These are phyloP conservation scores for Macrosiphum euphorbiae DNA, from an alignment of 2,888 invertebrate genomes.

Conservation along the genomic window DNA sequence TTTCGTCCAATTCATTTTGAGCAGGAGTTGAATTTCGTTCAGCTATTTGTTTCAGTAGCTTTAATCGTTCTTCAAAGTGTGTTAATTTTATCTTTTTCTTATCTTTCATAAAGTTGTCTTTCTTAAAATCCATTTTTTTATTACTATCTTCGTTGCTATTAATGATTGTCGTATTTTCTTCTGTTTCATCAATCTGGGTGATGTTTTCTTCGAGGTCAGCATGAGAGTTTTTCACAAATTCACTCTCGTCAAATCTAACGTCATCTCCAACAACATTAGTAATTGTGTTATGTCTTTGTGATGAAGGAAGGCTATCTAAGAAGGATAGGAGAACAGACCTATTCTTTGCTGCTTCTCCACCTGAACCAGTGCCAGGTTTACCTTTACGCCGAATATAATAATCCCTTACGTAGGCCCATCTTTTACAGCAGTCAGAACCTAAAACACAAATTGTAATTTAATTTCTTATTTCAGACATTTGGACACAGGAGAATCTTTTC, in stretches of 20 bases:
- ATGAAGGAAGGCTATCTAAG: constrained; percentile 56
- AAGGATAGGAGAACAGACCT: constrained; percentile 57
- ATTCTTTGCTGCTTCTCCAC: constrained; percentile 47
- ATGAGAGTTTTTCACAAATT: constrained; percentile 20
- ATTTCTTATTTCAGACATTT: constrained; percentile 53
- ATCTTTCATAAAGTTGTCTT: constrained; percentile 52
- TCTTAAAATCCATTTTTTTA: constrained; percentile 43
- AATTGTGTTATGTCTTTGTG: constrained; percentile 45
- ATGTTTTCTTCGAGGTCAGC: constrained; percentile 47
- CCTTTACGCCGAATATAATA: constrained; percentile 45
- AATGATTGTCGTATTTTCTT: constrained; percentile 40
- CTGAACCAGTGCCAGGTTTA: constrained; percentile 45
- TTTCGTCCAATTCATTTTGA: constrained; percentile 51
- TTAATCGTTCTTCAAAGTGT: constrained; percentile 45
- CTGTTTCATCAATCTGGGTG: constrained; percentile 46
- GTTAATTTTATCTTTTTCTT: constrained; percentile 53
- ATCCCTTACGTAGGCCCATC: constrained; percentile 42
- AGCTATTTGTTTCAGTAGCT: constrained; percentile 44
- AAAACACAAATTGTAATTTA: constrained; percentile 51
- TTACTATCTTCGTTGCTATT: constrained; percentile 45
- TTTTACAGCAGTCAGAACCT: constrained; percentile 47
- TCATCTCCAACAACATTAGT: constrained; percentile 41
- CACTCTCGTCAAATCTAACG: constrained; percentile 28
- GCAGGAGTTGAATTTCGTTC: constrained; percentile 47
- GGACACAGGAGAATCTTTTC: constrained; percentile 55